Conservation (phyloP, 2,888 invertebrate genomes). For the Lampropteryx suffumata region DNA sequence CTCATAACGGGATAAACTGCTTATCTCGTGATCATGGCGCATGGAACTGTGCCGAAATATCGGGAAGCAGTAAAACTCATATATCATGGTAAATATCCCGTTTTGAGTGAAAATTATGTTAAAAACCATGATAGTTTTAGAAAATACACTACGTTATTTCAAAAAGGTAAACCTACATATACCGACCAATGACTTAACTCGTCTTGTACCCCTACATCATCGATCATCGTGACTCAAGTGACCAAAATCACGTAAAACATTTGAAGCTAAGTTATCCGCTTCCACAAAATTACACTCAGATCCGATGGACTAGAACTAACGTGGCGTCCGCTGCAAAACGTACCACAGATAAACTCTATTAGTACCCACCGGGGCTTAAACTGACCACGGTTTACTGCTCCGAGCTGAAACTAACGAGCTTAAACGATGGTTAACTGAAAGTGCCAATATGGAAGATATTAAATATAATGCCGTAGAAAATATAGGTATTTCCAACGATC, state of each 20-base stretch:
- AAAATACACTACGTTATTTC: too few relatives aligned
- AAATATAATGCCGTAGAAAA: not conserved
- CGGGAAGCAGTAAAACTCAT: too few relatives aligned
- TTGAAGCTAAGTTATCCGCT: conserved; percentile 15
- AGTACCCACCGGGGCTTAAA: conserved; percentile 20
- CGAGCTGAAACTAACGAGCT: not conserved
- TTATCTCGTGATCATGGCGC: too few relatives aligned
- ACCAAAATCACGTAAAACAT: conserved; percentile 28
- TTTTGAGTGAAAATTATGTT: too few relatives aligned
- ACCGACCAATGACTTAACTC: too few relatives aligned
- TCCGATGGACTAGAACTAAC: conserved; percentile 36
- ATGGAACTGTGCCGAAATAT: too few relatives aligned
- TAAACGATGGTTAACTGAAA: not conserved
- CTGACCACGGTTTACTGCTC: conserved; percentile 16
- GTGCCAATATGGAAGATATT: not conserved
- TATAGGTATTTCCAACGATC: not conserved
- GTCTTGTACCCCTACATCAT: conserved; percentile 4
- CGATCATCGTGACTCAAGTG: conserved; percentile 13
- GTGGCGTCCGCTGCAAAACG: conserved; percentile 21
- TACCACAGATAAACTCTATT: too few relatives aligned
- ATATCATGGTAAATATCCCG: too few relatives aligned
- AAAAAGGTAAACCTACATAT: too few relatives aligned
- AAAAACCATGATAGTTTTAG: too few relatives aligned
- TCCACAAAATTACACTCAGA: conserved; percentile 34
- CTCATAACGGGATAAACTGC: too few relatives aligned